Conservation (phyloP, 2,797 vertebrate genomes). For the Rhincodon typus region DNA sequence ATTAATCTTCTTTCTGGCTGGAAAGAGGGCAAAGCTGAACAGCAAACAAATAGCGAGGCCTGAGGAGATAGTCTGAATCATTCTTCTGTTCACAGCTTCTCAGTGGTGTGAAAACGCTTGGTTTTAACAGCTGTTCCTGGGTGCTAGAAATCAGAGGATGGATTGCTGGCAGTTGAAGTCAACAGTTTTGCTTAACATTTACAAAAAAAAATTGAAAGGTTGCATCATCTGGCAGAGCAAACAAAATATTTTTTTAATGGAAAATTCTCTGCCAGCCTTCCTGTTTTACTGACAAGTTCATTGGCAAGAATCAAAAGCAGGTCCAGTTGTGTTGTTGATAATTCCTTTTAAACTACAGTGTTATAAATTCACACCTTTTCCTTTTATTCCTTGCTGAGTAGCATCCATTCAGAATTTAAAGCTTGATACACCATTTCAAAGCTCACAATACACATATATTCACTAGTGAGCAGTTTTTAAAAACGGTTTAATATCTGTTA, state of each 20-base stretch:
- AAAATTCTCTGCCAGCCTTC: background rate
- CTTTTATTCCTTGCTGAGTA: background rate
- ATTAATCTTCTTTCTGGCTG: slow-evolving; percentile 33
- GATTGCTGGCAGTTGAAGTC: slow-evolving; percentile 28
- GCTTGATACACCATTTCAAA: too few species aligned
- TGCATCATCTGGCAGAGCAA: background rate
- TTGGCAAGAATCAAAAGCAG: background rate
- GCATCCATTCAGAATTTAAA: background rate
- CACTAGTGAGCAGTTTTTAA: background rate
- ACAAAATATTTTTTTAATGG: background rate
- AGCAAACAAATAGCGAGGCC: slow-evolving; percentile 30
- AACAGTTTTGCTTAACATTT: background rate
- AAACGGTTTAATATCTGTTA: background rate
- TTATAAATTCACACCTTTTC: background rate
- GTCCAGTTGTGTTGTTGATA: background rate
- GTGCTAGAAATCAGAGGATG: background rate
- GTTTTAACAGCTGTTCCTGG: slow-evolving; percentile 33
- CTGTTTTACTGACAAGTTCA: background rate
- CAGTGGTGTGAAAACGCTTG: slow-evolving; percentile 19
- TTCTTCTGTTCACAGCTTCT: slow-evolving; percentile 35
- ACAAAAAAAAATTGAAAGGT: background rate
- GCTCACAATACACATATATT: background rate
- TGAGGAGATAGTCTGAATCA: slow-evolving; percentile 31
- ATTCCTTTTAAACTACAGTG: background rate
- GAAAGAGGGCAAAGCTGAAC: slow-evolving; percentile 27